Evolutionary conservation across 2,113 vertebrate genomes (phyloP).

Genomic region (Tretioscincus oriximinensis): DNA sequence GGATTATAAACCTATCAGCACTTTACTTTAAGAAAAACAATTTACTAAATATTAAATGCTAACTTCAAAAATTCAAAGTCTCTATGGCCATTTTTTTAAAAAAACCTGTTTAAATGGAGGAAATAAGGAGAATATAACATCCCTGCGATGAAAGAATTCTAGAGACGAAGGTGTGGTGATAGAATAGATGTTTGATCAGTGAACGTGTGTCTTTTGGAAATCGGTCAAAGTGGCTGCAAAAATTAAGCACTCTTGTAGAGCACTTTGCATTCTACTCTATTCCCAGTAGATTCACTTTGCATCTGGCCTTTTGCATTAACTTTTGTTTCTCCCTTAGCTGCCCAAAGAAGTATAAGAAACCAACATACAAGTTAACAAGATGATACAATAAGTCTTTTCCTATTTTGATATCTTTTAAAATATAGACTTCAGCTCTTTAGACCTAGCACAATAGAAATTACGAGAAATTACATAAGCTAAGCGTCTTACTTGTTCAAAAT

Average conservation of each 20-base stretch:
- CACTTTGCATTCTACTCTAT: not conserved
- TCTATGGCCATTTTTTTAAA: slow-evolving; percentile 2
- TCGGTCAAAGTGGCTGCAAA: not conserved
- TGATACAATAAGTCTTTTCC: not conserved
- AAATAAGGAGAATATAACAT: not conserved
- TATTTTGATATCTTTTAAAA: not conserved
- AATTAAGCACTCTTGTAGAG: not conserved
- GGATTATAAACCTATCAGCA: slow-evolving; percentile 32
- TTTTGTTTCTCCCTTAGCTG: not conserved
- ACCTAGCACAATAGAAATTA: not conserved
- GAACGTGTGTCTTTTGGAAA: slow-evolving; percentile 26
- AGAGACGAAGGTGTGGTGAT: not conserved
- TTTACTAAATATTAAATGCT: slow-evolving; percentile 28
- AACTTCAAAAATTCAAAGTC: slow-evolving; percentile 32
- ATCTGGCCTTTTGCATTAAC: slow-evolving; percentile 3
- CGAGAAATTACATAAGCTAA: not conserved
- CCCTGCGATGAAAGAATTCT: slow-evolving; percentile 8
- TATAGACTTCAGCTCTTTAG: not conserved
- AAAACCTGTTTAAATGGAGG: not conserved
- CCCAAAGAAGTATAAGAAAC: not conserved
- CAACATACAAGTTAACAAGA: not conserved
- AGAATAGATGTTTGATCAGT: slow-evolving; percentile 28
- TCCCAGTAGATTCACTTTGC: not conserved
- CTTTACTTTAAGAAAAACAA: slow-evolving; percentile 58
- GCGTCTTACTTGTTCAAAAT: not conserved